Conservation (phyloP, 2,888 invertebrate genomes). For the Drosophila paranaensis region DNA sequence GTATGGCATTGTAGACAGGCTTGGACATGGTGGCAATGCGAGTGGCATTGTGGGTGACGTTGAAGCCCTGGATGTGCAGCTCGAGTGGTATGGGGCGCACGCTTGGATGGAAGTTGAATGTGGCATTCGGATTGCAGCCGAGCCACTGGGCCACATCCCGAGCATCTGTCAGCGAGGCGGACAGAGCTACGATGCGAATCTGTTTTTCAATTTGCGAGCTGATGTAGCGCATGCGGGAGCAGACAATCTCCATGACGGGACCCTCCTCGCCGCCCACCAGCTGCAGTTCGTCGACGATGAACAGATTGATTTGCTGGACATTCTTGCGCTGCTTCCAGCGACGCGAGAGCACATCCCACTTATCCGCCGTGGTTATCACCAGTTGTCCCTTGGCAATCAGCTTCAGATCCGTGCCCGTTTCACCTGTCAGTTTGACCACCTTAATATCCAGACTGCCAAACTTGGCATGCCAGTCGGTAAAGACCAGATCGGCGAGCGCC, state of each 20-base stretch:
- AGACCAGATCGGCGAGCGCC: slow-evolving; percentile 94
- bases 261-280: slow-evolving; percentile 95
- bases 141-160: slow-evolving; percentile 98
- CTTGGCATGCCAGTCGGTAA: slow-evolving; percentile 96
- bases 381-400: slow-evolving; percentile 96
- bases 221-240: slow-evolving; percentile 97
- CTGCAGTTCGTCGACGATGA: slow-evolving; percentile 98
- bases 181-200: slow-evolving; percentile 96
- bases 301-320: slow-evolving; percentile 97
- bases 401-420: slow-evolving; percentile 98
- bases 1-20: slow-evolving; percentile 97
- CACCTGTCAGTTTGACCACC: slow-evolving; percentile 97
- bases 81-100: slow-evolving; percentile 98
- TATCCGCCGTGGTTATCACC: slow-evolving; percentile 98
- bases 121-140: slow-evolving; percentile 95
- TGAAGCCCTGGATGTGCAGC: slow-evolving; percentile 98
- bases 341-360: slow-evolving; percentile 99
- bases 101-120: slow-evolving; percentile 99
- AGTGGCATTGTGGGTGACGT: slow-evolving; percentile 98
- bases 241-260: slow-evolving; percentile 97
- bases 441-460: slow-evolving; percentile 92
- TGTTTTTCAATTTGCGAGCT: slow-evolving; percentile 96
- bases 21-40: slow-evolving; percentile 99
- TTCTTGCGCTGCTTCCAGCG: slow-evolving; percentile 99
- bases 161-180: slow-evolving; percentile 97